Percentiles rank a stretch among this genome's conserved stretches.
Conservation (phyloP, 2,113 vertebrate species). For the Saccopteryx bilineata region DNA sequence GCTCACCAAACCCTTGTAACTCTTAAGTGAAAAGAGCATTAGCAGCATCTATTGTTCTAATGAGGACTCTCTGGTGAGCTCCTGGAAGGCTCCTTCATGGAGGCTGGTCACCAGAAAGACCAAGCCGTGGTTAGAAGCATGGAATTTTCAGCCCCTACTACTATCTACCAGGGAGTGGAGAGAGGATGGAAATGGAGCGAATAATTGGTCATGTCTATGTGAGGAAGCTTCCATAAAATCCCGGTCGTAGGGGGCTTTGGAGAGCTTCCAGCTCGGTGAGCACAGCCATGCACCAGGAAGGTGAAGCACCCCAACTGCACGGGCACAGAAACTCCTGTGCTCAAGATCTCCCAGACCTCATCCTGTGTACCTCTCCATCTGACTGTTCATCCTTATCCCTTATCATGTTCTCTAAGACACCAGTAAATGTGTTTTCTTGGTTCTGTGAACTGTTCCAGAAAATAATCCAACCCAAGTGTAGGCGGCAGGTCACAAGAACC, state of each 20-base stretch:
- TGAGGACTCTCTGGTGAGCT: neutral
- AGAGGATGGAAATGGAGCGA: neutral
- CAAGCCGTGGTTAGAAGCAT: neutral
- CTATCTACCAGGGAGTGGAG: neutral
- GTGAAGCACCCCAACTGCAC: neutral
- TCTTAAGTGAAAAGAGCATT: neutral
- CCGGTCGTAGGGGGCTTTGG: neutral
- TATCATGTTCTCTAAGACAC: neutral
- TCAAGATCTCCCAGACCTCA: neutral
- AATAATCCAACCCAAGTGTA: neutral
- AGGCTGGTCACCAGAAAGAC: neutral
- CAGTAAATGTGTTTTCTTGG: neutral
- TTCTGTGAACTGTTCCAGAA: neutral
- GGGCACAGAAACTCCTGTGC: neutral
- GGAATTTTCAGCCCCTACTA: neutral
- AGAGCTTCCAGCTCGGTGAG: neutral
- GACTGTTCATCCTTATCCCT: neutral
- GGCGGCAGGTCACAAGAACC: neutral
- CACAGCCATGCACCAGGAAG: neutral
- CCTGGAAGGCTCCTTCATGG: neutral
- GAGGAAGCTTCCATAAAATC: neutral
- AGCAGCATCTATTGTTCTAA: neutral
- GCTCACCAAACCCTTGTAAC: neutral
- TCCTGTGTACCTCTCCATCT: neutral
- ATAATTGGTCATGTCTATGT: neutral